phyloP scores from a whole-genome alignment of 2,888 invertebrate species.

The Conomelus anceps region DNA sequence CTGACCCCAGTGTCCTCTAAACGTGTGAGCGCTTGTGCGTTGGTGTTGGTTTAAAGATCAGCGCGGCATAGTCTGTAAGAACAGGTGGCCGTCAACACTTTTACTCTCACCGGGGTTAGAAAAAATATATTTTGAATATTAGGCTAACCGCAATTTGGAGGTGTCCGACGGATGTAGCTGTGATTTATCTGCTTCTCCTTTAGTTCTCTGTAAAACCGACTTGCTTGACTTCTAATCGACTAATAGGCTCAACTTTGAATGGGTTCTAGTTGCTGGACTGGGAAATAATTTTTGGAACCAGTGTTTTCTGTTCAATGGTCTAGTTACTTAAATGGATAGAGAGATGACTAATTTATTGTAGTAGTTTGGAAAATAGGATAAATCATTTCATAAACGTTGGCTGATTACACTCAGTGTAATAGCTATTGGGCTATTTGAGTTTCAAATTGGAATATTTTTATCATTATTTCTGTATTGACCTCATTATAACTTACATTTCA shows the following conservation, averaged over 20 bases:
- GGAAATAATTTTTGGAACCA: not conserved
- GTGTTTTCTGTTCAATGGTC: no score
- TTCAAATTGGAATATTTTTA: no score
- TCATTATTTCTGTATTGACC: no score
- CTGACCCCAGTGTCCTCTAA: not conserved
- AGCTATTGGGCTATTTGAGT: no score
- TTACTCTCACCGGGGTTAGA: not conserved
- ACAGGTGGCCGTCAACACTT: not conserved
- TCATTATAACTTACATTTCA: no score
- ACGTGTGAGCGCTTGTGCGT: not conserved
- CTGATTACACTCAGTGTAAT: no score
- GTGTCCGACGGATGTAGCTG: not conserved
- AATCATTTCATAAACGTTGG: no score
- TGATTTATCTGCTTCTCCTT: not conserved
- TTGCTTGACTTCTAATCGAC: not conserved
- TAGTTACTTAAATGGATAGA: no score
- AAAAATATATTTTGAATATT: not conserved
- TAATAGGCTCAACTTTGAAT: not conserved
- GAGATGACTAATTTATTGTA: no score
- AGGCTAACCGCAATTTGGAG: not conserved
- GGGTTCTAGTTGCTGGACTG: not conserved
- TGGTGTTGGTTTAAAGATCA: not conserved
- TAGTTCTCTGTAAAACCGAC: not conserved
- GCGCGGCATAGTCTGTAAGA: no score
- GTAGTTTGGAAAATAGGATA: no score